Conservation (phyloP, 2,797 vertebrate genomes). For the Halcyon badia region DNA sequence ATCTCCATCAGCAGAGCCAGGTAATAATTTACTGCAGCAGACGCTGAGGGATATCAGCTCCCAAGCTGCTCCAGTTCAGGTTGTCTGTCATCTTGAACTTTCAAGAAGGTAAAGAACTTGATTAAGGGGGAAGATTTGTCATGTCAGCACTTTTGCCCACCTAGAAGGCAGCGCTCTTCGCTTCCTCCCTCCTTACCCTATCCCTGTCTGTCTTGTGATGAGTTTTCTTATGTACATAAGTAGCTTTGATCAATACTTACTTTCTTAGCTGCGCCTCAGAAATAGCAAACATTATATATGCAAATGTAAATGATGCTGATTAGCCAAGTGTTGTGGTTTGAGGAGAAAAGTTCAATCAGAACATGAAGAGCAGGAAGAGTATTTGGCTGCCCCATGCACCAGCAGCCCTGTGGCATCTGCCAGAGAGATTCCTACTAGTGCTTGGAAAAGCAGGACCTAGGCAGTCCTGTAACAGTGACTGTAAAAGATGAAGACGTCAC, state of each 20-base stretch:
- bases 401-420: not conserved
- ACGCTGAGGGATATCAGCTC: slow-evolving; percentile 61
- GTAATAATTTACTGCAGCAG: slow-evolving; percentile 67
- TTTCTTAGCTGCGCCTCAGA: not conserved
- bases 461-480: not conserved
- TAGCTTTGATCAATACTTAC: not conserved
- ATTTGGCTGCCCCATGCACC: not conserved
- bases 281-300: not conserved
- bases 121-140: slow-evolving; percentile 74
- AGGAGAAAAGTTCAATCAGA: slow-evolving; percentile 10
- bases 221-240: not conserved
- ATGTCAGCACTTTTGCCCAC: slow-evolving; percentile 46
- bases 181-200: not conserved
- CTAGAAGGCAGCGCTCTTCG: not conserved
- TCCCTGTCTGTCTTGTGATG: not conserved
- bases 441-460: not conserved
- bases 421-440: not conserved
- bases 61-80: slow-evolving; percentile 35
- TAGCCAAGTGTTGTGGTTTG: not conserved
- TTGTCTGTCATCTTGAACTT: slow-evolving; percentile 73
- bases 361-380: not conserved
- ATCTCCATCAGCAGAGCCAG: slow-evolving; percentile 71
- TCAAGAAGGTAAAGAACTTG: slow-evolving; percentile 73
- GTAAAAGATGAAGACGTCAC: not conserved
- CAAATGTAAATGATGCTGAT: slow-evolving; percentile 12